Evolutionary conservation across 2,113 vertebrate species (phyloP).

Genomic region (Malurus alboscapulatus): DNA sequence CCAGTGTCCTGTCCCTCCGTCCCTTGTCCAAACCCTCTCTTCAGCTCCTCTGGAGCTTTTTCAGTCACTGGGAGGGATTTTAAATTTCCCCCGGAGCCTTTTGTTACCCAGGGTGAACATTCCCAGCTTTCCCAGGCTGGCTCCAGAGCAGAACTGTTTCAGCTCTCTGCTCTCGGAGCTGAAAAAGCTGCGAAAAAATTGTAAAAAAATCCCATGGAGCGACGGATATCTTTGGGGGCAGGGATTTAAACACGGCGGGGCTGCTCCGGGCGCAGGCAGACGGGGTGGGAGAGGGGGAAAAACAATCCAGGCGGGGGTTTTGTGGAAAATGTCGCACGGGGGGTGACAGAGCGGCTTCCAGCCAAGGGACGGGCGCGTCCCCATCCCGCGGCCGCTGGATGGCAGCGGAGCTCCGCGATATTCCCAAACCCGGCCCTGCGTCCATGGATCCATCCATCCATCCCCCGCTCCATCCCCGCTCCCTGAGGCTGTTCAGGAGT

Average conservation of each 20-base stretch:
- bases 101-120: neutral
- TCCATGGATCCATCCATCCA: neutral
- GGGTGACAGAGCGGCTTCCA: rapidly evolving
- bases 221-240: rapidly evolving
- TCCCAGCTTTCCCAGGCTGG: neutral
- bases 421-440: neutral
- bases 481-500: rapidly evolving
- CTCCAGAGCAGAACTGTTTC: neutral
- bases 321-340: rapidly evolving
- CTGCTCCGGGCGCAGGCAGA: rapidly evolving
- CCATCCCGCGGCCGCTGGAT: slow-evolving; percentile 15
- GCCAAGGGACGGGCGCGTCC: rapidly evolving
- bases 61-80: neutral
- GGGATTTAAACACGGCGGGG: rapidly evolving
- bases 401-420: slow-evolving; percentile 18
- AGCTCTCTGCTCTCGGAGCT: neutral
- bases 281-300: rapidly evolving
- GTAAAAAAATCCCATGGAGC: rapidly evolving
- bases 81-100: neutral
- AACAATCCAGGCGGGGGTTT: rapidly evolving
- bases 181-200: rapidly evolving
- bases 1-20: neutral
- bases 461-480: neutral
- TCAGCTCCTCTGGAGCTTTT: neutral
- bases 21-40: neutral